Conservation (phyloP, 2,797 vertebrate genomes). For the Siniperca scherzeri region DNA sequence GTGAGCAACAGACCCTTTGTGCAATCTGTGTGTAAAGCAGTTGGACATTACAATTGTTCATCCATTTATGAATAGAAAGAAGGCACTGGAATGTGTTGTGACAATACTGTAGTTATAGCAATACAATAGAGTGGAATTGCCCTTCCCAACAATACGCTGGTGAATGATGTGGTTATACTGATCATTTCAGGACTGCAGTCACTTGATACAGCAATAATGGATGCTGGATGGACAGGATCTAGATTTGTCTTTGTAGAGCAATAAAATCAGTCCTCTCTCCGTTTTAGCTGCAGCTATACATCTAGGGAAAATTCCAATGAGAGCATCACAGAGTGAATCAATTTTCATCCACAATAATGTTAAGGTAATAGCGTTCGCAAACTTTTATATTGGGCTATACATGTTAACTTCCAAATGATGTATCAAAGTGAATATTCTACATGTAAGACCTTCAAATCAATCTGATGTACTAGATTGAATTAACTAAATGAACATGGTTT, state of each 20-base stretch:
- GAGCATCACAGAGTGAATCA: background rate
- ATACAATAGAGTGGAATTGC: conserved; percentile 28
- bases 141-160: background rate
- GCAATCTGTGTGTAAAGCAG: conserved; percentile 15
- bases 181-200: conserved; percentile 29
- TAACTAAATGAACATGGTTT: background rate
- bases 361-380: background rate
- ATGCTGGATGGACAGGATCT: background rate
- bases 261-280: background rate
- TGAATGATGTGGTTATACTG: conserved; percentile 22
- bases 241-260: conserved; percentile 25
- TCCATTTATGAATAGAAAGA: conserved; percentile 24
- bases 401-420: background rate
- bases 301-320: background rate
- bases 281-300: background rate
- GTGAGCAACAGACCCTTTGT: background rate
- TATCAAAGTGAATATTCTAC: background rate
- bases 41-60: background rate
- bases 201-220: background rate
- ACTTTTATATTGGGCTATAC: background rate
- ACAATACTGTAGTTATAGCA: conserved; percentile 31
- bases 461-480: background rate
- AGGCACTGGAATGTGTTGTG: conserved; percentile 8
- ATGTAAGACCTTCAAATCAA: background rate
- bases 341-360: background rate